A percentile compares a stretch with the other conserved stretches of the same genome.
Conservation (phyloP, 2,888 invertebrate species). For the Agrotis puta region DNA sequence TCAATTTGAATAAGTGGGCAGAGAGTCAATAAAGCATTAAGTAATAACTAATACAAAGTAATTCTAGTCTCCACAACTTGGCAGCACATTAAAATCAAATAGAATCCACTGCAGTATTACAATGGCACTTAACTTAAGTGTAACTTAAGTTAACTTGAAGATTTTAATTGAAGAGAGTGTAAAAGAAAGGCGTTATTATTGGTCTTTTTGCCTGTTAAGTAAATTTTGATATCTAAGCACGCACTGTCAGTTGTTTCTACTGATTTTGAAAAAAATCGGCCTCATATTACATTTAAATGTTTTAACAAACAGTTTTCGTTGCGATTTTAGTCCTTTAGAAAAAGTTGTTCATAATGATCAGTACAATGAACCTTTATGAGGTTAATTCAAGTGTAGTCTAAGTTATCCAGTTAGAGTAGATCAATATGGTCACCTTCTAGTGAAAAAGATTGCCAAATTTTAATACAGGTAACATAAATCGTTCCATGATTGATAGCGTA, state of each 20-base stretch:
- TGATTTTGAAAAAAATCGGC: too few species aligned
- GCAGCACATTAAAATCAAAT: slow-evolving; percentile 17
- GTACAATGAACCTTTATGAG: too few species aligned
- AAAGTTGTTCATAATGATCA: too few species aligned
- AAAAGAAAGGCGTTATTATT: too few species aligned
- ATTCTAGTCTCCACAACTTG: slow-evolving; percentile 12
- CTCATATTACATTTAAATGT: too few species aligned
- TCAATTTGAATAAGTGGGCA: not conserved
- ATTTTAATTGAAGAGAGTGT: too few species aligned
- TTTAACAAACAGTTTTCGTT: too few species aligned
- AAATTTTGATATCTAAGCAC: too few species aligned
- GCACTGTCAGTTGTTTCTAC: too few species aligned
- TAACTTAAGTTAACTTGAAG: not conserved
- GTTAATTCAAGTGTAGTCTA: too few species aligned
- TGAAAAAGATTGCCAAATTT: slow-evolving; percentile 18
- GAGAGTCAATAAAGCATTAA: slow-evolving; percentile 20
- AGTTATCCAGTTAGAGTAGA: not conserved
- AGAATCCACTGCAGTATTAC: slow-evolving; percentile 7
- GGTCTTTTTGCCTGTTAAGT: too few species aligned
- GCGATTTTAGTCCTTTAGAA: too few species aligned
- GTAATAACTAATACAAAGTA: slow-evolving; percentile 12
- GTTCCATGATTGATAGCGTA: slow-evolving; percentile 31
- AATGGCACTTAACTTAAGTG: slow-evolving; percentile 21
- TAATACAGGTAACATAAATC: slow-evolving; percentile 27
- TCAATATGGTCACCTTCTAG: slow-evolving; percentile 35